Evolutionary conservation across 2,113 vertebrate genomes (phyloP).

Genomic region (Otus sunia): DNA sequence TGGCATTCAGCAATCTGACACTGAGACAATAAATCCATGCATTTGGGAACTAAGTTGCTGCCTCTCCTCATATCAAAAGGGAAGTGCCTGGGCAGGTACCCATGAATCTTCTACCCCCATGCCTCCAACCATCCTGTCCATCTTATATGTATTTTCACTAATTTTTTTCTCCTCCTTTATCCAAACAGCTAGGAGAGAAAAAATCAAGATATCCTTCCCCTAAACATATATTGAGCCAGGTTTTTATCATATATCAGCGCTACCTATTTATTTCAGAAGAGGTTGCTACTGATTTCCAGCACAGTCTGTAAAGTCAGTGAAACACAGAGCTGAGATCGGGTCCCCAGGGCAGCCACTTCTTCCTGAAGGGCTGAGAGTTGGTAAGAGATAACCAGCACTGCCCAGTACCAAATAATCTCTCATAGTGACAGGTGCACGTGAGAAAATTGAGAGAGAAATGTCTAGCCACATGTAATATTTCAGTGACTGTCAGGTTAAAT

Average conservation of each 20-base stretch:
- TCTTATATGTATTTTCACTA: background rate
- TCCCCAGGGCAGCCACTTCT: background rate
- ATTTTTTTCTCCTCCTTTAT: background rate
- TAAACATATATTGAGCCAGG: background rate
- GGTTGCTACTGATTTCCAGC: background rate
- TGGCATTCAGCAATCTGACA: background rate
- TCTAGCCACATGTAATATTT: background rate
- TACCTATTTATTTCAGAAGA: background rate
- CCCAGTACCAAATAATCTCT: background rate
- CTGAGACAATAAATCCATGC: background rate
- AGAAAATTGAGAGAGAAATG: background rate
- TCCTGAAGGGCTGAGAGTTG: background rate
- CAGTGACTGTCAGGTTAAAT: background rate
- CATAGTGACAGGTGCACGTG: background rate
- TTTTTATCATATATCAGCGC: background rate
- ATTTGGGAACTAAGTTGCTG: background rate
- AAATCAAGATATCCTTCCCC: background rate
- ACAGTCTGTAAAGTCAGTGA: background rate
- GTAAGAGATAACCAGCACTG: background rate
- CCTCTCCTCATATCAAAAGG: background rate
- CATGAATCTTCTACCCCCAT: background rate
- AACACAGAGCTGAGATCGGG: background rate
- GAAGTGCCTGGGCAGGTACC: background rate
- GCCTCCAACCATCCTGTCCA: background rate
- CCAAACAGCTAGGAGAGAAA: background rate